phyloP scores from a whole-genome alignment of 2,888 invertebrate genomes.

The Agrilus cyanescens region DNA sequence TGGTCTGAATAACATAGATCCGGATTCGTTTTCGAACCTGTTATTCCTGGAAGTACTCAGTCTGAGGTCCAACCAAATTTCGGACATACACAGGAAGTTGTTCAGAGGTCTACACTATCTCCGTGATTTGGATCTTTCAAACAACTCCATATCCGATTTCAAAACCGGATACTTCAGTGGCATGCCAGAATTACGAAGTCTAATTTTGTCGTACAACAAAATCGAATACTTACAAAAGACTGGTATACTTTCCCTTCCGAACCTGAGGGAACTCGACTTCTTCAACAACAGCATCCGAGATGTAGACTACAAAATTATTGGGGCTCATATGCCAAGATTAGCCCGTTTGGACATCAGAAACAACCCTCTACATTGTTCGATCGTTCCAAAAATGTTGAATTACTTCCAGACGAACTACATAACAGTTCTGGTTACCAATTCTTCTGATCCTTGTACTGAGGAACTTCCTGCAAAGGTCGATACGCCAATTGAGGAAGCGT shows the following conservation, averaged over 20 bases:
- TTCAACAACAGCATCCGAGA: conserved; percentile 27
- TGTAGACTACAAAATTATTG: conserved; percentile 27
- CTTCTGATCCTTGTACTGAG: too few relatives aligned
- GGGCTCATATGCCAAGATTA: conserved; percentile 26
- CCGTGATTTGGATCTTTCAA: conserved; percentile 22
- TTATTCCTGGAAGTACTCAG: conserved; percentile 25
- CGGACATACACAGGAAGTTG: conserved; percentile 19
- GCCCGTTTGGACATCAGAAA: conserved; percentile 25
- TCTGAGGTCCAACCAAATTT: conserved; percentile 24
- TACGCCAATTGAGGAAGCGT: neutral
- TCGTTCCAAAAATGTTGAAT: too few relatives aligned
- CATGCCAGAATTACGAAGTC: conserved; percentile 26
- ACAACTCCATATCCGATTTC: conserved; percentile 24
- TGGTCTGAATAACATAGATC: conserved; percentile 19
- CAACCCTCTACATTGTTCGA: conserved; percentile 26
- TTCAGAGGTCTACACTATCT: conserved; percentile 23
- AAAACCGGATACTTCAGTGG: conserved; percentile 27
- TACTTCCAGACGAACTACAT: too few relatives aligned
- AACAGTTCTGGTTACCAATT: too few relatives aligned
- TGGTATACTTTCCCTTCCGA: conserved; percentile 27
- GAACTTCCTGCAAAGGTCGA: too few relatives aligned
- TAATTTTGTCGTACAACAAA: conserved; percentile 28
- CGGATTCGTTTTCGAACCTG: conserved; percentile 24
- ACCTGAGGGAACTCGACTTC: conserved; percentile 29
- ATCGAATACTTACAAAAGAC: conserved; percentile 23